Evolutionary conservation across 92 coral and sea anemone genomes (phyloP).

Genomic region (Micromussa lordhowensis): DNA sequence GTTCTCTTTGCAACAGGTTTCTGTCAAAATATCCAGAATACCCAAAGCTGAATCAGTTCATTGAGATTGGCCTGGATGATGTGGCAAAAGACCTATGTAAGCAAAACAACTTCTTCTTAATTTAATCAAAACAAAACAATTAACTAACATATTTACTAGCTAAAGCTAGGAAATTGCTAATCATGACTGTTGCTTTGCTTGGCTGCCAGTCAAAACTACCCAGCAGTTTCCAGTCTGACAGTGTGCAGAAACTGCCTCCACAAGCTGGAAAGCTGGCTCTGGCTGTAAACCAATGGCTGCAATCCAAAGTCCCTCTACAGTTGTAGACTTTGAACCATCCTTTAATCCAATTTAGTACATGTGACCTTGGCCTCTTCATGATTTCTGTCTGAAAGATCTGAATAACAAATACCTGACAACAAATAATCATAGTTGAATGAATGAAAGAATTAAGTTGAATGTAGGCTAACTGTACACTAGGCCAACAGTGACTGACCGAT

Average conservation of each 20-base stretch:
- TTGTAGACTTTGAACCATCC: no score
- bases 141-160: background rate
- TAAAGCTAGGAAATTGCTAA: background rate
- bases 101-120: conserved; percentile 6
- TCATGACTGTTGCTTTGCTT: background rate
- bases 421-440: no score
- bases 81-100: conserved; percentile 96
- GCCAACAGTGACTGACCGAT: no score
- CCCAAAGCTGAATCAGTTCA: conserved; percentile 70
- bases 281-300: no score
- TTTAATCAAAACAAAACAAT: background rate
- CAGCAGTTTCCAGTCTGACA: background rate
- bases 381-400: no score
- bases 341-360: no score
- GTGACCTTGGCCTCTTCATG: no score
- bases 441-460: no score
- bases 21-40: conserved; percentile 93
- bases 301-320: no score
- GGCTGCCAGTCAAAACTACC: background rate
- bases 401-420: no score
- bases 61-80: conserved; percentile 95
- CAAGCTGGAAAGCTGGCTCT: no score
- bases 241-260: background rate
- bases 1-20: conserved; percentile 71
- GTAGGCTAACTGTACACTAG: no score